Evolutionary conservation across 2,888 invertebrate species (phyloP).

Genomic region (Leptopilina drosophilae): DNA sequence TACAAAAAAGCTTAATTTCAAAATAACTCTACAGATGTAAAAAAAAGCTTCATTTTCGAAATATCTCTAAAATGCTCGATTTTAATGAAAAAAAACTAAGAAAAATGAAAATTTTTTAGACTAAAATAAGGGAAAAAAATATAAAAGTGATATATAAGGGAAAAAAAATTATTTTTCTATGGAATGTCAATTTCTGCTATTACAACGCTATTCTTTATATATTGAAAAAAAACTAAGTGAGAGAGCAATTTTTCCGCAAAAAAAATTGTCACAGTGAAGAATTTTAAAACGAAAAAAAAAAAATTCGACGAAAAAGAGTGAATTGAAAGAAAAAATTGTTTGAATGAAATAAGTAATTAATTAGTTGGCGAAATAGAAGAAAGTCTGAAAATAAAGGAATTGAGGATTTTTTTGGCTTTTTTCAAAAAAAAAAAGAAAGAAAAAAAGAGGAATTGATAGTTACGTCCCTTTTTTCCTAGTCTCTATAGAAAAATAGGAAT

Average conservation of each 20-base stretch:
- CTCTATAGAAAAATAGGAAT: neutral
- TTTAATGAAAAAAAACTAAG: too few relatives aligned
- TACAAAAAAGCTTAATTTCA: too few relatives aligned
- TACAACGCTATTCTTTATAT: conserved; percentile 38
- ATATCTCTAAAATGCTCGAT: too few relatives aligned
- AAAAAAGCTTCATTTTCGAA: too few relatives aligned
- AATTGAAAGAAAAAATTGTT: too few relatives aligned
- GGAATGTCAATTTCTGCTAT: conserved; percentile 40
- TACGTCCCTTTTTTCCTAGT: conserved; percentile 28
- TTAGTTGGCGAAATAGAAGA: too few relatives aligned
- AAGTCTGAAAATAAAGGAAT: neutral
- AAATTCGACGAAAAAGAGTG: too few relatives aligned
- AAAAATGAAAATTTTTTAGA: too few relatives aligned
- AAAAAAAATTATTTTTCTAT: conserved; percentile 37
- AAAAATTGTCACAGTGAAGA: neutral
- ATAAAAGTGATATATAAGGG: conserved; percentile 28
- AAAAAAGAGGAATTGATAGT: neutral
- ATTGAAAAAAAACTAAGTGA: conserved; percentile 3
- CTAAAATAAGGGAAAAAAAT: neutral
- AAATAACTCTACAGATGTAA: too few relatives aligned
- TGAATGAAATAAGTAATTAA: too few relatives aligned
- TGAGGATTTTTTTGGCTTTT: neutral
- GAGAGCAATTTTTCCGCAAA: neutral
- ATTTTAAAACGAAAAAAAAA: neutral
- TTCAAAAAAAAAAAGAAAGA: neutral